phyloP scores from a whole-genome alignment of 2,797 vertebrate species.

The Botia kubotai region DNA sequence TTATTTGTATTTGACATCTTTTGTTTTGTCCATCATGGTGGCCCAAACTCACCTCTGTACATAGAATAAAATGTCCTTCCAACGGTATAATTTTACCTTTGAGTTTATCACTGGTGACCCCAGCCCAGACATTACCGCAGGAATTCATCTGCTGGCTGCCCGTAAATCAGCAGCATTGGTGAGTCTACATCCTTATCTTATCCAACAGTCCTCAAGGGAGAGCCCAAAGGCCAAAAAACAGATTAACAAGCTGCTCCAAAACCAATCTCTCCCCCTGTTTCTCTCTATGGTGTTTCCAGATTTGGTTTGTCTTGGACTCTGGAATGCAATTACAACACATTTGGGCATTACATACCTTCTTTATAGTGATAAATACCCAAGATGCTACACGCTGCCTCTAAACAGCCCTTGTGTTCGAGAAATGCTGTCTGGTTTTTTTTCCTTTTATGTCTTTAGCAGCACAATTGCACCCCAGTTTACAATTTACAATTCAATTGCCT shows the following conservation, averaged over 20 bases:
- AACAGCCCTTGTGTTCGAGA: constrained; percentile 21
- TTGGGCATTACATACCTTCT: constrained; percentile 12
- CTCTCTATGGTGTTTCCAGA: constrained; percentile 8
- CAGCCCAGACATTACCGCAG: constrained; percentile 21
- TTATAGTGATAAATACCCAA: constrained; percentile 37
- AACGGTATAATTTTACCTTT: constrained; percentile 40
- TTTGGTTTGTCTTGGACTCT: constrained; percentile 26
- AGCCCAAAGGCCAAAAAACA: constrained; percentile 36
- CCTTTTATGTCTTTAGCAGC: constrained; percentile 21
- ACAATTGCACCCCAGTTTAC: constrained; percentile 22
- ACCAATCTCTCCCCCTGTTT: constrained; percentile 26
- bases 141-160: constrained; percentile 52
- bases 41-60: constrained; percentile 22
- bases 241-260: constrained; percentile 48
- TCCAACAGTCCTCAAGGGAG: constrained; percentile 39
- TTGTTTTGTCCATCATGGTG: constrained; percentile 1
- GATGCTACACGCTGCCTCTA: constrained; percentile 12
- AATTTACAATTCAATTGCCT: constrained; percentile 46
- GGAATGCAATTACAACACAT: constrained; percentile 16
- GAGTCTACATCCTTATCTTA: constrained; percentile 55
- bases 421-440: constrained; percentile 25
- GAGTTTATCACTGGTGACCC: constrained; percentile 52
- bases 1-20: not conserved
- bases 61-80: constrained; percentile 30
- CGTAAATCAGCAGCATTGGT: constrained; percentile 42